Conservation (phyloP, 2,888 invertebrate species). For the Ypsolopha scabrella region DNA sequence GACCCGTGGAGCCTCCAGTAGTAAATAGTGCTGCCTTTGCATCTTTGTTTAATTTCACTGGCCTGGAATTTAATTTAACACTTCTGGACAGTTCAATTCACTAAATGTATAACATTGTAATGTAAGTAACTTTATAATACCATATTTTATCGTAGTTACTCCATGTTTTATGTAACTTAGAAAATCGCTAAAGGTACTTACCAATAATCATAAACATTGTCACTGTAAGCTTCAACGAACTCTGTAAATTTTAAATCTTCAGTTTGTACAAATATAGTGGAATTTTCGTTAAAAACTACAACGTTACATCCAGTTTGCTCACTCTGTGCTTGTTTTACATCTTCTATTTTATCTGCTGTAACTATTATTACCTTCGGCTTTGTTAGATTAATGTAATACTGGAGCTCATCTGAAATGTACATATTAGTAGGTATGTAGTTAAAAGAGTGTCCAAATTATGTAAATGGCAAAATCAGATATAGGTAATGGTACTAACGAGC, state of each 20-base stretch:
- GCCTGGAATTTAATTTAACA: neutral
- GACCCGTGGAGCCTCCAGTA: neutral
- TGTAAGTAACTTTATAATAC: no score
- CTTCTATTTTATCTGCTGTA: neutral
- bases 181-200: no score
- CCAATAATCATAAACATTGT: neutral
- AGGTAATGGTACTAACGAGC: neutral
- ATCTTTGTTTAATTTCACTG: neutral
- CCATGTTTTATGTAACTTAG: no score
- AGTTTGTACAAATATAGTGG: neutral
- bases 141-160: no score
- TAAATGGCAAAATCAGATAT: neutral
- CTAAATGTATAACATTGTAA: no score
- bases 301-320: neutral
- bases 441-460: neutral
- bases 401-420: neutral
- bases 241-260: neutral
- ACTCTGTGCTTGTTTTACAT: neutral
- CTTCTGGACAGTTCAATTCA: no score
- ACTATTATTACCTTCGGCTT: neutral
- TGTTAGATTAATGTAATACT: neutral
- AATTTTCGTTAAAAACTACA: neutral
- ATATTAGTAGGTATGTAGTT: neutral
- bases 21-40: neutral
- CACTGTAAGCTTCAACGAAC: neutral